Conservation (phyloP, 2,113 vertebrate genomes). For the Pedionomus torquatus region DNA sequence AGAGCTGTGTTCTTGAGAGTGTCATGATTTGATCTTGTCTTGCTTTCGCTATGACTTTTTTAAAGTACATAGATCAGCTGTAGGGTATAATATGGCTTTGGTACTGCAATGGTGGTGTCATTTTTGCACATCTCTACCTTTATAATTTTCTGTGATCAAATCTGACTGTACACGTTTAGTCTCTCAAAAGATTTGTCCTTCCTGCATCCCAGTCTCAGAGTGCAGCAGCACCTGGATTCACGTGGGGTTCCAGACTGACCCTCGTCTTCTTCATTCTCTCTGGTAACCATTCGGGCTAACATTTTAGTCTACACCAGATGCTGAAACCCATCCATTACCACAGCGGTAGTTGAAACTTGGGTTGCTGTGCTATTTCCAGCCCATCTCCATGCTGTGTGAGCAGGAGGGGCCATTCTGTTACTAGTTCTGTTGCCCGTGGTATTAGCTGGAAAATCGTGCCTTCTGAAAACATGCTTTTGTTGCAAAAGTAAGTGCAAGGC, state of each 20-base stretch:
- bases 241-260: not conserved
- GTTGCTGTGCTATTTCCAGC: not conserved
- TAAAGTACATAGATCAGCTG: not conserved
- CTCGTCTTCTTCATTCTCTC: not conserved
- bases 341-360: not conserved
- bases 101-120: not conserved
- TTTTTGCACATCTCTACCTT: not conserved
- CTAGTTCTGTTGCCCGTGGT: not conserved
- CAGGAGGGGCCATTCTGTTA: not conserved
- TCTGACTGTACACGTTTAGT: not conserved
- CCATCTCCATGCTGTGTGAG: not conserved
- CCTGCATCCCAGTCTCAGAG: not conserved
- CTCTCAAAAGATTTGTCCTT: not conserved
- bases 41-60: not conserved
- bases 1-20: not conserved
- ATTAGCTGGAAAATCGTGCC: not conserved
- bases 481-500: slow-evolving; percentile 1
- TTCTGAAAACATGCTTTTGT: not conserved
- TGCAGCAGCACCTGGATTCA: not conserved
- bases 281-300: not conserved
- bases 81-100: not conserved
- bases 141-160: not conserved
- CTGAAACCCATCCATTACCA: not conserved
- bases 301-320: not conserved
- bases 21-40: not conserved